A percentile compares a stretch with the other conserved stretches of the same genome.
Evolutionary conservation across 2,797 vertebrate species (phyloP).

Genomic region (Oreochromis mossambicus): DNA sequence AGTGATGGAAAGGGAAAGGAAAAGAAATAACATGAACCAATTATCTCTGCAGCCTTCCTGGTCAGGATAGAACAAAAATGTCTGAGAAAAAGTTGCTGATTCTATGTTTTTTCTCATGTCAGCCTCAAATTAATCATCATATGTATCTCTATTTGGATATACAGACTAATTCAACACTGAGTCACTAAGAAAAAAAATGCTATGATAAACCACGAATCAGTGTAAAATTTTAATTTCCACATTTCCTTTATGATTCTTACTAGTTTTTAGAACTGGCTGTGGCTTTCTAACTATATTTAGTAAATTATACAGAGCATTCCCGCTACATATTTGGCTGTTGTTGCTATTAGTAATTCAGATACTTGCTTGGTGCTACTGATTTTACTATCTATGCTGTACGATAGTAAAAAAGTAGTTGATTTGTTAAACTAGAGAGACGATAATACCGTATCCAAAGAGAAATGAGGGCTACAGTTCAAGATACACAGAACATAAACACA

Average conservation of each 20-base stretch:
- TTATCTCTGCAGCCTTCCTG: neutral
- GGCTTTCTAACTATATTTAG: neutral
- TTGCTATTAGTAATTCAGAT: neutral
- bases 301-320: neutral
- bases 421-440: conserved; percentile 10
- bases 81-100: neutral
- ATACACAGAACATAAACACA: conserved; percentile 67
- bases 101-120: neutral
- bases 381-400: neutral
- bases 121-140: neutral
- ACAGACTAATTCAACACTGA: neutral
- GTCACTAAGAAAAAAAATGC: neutral
- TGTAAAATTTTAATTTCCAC: neutral
- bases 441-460: conserved; percentile 22
- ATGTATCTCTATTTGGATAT: neutral
- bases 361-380: neutral
- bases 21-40: neutral
- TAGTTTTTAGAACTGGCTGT: neutral
- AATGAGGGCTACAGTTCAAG: conserved; percentile 26
- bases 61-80: neutral
- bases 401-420: conserved; percentile 3
- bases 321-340: neutral
- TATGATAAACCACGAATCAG: neutral
- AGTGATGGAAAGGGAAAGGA: neutral
- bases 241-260: neutral